Conservation (phyloP, 2,113 vertebrate species). For the Macrotis lagotis region DNA sequence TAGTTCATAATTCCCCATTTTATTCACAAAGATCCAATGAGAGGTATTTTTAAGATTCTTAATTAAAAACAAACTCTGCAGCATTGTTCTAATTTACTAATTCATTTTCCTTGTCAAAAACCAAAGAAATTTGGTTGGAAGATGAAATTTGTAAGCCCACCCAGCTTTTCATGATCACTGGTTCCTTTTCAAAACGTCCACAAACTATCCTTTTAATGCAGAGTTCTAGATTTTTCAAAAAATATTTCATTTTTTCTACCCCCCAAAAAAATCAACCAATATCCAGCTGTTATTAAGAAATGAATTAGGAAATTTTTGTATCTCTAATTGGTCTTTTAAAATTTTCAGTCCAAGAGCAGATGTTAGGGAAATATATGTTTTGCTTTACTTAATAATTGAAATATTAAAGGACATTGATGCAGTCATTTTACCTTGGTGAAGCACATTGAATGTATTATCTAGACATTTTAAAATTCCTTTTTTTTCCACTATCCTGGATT, state of each 20-base stretch:
- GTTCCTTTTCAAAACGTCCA: neutral
- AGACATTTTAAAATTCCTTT: neutral
- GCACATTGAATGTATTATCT: neutral
- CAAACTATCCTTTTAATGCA: neutral
- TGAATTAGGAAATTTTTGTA: neutral
- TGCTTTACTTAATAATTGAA: neutral
- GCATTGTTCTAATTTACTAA: neutral
- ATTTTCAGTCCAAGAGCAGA: neutral
- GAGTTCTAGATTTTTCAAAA: neutral
- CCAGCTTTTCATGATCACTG: neutral
- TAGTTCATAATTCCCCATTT: neutral
- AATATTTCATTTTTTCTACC: neutral
- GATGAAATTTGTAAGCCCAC: neutral
- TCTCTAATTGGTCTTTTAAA: neutral
- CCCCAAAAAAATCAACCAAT: neutral
- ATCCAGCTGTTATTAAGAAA: neutral
- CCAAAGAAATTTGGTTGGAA: neutral
- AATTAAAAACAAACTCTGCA: neutral
- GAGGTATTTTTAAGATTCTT: neutral
- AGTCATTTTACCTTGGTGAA: neutral
- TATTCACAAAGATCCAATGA: neutral
- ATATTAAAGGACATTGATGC: neutral
- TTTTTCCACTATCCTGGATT: neutral
- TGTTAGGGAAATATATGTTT: neutral
- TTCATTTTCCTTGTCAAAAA: neutral